Evolutionary conservation across 2,888 invertebrate species (phyloP).

Genomic region (Drosophila formosana): DNA sequence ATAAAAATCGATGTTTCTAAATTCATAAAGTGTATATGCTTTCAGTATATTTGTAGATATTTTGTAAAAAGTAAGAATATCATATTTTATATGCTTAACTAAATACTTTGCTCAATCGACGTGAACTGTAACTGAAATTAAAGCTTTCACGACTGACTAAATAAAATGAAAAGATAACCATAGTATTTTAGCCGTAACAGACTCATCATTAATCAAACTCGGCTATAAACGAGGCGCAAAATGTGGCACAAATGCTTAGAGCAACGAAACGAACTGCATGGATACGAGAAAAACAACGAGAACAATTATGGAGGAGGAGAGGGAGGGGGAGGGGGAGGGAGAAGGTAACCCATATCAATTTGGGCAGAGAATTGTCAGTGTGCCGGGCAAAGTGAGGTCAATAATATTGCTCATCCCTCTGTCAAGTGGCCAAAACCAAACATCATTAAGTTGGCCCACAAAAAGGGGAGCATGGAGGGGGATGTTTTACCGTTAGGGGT

Average conservation of each 20-base stretch:
- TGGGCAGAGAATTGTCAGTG: conserved; percentile 26
- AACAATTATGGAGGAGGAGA: neutral
- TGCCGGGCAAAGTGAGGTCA: conserved; percentile 41
- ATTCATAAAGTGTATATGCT: too few relatives aligned
- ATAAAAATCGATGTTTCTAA: too few relatives aligned
- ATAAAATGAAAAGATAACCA: neutral
- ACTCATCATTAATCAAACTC: conserved; percentile 51
- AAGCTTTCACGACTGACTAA: neutral
- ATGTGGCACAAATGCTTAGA: conserved; percentile 26
- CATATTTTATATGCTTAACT: neutral
- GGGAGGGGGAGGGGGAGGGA: neutral
- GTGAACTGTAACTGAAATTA: conserved; percentile 1
- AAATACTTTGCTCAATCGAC: neutral
- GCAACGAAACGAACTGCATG: conserved; percentile 6
- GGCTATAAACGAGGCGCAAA: conserved; percentile 26
- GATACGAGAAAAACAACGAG: conserved; percentile 10
- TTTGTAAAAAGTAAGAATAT: neutral
- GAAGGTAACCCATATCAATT: conserved; percentile 40
- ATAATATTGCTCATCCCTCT: conserved; percentile 59
- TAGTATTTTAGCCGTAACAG: conserved; percentile 1
- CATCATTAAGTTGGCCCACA: conserved; percentile 58
- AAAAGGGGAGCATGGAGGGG: conserved; percentile 1
- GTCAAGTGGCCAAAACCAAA: conserved; percentile 46
- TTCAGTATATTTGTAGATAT: too few relatives aligned
- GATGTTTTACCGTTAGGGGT: conserved; percentile 16